Conservation (phyloP, 2,113 vertebrate genomes). For the Tragelaphus imberbis region DNA sequence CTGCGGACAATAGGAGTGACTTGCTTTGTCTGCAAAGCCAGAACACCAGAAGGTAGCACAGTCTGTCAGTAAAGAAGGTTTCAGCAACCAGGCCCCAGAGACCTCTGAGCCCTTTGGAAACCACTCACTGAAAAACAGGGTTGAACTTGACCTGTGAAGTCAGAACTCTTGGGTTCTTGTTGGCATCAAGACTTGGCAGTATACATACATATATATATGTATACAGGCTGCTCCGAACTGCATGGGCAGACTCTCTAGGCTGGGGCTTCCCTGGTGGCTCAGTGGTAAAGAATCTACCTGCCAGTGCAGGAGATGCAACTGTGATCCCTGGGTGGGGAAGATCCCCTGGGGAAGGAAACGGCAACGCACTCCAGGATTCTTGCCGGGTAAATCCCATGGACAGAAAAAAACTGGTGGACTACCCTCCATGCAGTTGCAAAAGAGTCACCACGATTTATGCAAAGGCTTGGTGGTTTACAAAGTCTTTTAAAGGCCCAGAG, state of each 20-base stretch:
- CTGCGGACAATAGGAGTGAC: no score
- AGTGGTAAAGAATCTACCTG: neutral
- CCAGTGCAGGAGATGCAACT: neutral
- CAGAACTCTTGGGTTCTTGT: neutral
- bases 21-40: neutral
- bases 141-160: neutral
- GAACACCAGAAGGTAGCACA: neutral
- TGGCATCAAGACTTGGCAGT: neutral
- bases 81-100: neutral
- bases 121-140: neutral
- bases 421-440: neutral
- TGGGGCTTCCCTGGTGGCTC: neutral
- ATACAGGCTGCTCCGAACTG: no score
- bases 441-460: neutral
- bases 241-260: neutral
- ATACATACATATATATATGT: neutral
- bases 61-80: neutral
- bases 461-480: neutral
- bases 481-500: neutral
- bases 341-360: neutral
- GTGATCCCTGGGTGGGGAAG: neutral
- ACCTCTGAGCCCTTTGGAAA: neutral
- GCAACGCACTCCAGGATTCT: neutral
- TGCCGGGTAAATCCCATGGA: neutral
- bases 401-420: neutral